Evolutionary conservation across 2,888 invertebrate species (phyloP), one percentile per base, ranked within the genome.

Genomic region (Drosophila leonis): DNA sequence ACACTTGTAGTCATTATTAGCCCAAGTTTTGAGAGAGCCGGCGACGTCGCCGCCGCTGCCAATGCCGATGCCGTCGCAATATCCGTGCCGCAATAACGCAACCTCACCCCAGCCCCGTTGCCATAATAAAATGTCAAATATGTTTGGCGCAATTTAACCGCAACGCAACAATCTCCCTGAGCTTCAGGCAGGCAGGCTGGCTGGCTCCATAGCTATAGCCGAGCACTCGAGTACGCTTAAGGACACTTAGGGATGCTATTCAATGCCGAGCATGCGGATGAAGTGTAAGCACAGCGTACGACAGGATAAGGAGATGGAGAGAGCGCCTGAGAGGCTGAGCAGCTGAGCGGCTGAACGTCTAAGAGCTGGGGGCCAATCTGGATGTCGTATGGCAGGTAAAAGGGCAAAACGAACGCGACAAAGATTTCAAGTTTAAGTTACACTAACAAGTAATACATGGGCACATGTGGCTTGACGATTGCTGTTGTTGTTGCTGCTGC

Each of bases 111-210:
- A 35, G 13, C 37, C 7, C 44, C 44, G 64, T 63, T 78, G 75
- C 72, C 72, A 68, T 86, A 88, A 87, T 88, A 88, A 86, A 87
- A 87, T 87, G 86, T 88, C 88, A 88, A 87, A 87, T 88, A 88
- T 88, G 88, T 83, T 86, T 86, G 86, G 80, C 86, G 88, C 86
- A 88, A 82, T 85, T 83, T 80, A 86, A 85, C 88, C 86, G 72
- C 83, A 85, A 77, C 87, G 59, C 59, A 59, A 80, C 81, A 83
- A 76, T 81, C 80, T 82, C 72, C 63, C 42, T 65, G 44, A 57
- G 62, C 62, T 55, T 52, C 56, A 39, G 71, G 86, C 59, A 8
- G 44, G 15, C 54, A 33, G 69, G 64, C 60, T 37, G 29, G 56
- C 52, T 35, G 37, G 87, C 52, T 35, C 42, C 56, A 57, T 33